Evolutionary conservation across 2,888 invertebrate species (phyloP), one percentile per base, ranked within the genome.

Genomic region (Prosopocoilus inquinatus): DNA sequence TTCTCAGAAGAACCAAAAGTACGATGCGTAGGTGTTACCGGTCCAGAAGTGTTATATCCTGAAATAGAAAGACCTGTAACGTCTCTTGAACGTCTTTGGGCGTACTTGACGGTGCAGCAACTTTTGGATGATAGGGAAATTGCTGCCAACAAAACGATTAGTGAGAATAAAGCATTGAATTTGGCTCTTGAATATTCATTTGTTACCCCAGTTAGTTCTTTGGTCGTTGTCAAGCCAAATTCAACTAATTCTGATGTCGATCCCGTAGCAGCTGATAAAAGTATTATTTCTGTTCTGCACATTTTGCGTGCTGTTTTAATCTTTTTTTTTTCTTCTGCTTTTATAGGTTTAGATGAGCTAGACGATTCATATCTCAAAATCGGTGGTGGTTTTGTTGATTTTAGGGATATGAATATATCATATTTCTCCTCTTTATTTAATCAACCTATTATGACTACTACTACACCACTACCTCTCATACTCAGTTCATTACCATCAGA

Each of bases 161-260:
- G 79, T 1, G 79, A 80, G 16, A 13, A 9, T 9, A 16, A 41
- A 3, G 41, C 41, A 15, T 16, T 41, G 16, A 41, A 41, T 41
- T 70, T 85, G 33, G 83, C 85, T 1, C 72, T 85, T 13, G 80
- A 82, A 84, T 87, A 87, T 66, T 80, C 81, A 43, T 86, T 88
- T 71, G 87, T 88, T 15, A 87, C 87, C 0, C 81, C 85, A 1
- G 75, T 87, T 39, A 87, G 86, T 1, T 87, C 87, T 0, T 74
- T 87, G 57, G 83, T 87, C 16, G 86, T 87, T 2, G 84, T 84
- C 9, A 85, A 85, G 65, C 85, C 85, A 0, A 81, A 82, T 67
- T 78, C 76, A 4, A 80, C 81, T 0, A 50, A 57, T 16, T 75
- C 75, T 28, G 80, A 83, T 2, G 79, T 82, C 1, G 72, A 82